These are phyloP conservation scores for Lasaia peninsularis DNA, from an alignment of 1,140 invertebrate genomes.

Conservation along the genomic window DNA sequence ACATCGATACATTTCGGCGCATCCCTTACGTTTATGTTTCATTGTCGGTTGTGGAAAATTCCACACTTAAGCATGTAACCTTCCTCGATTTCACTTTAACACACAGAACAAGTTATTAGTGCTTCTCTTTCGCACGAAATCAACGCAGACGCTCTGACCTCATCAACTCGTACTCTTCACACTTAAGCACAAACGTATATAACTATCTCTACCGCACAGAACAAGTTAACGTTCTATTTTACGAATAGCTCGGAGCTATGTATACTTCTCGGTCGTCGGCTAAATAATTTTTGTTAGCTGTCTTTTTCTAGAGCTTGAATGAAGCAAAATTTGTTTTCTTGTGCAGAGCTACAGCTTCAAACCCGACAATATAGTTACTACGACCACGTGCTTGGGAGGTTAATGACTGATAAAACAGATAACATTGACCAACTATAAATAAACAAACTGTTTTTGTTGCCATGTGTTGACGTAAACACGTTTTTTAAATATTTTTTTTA, in stretches of 20 bases:
- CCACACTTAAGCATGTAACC: conserved; percentile 71
- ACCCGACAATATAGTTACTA: conserved; percentile 71
- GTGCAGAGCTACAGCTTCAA: conserved; percentile 72
- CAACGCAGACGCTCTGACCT: conserved; percentile 70
- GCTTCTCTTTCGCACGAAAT: conserved; percentile 50
- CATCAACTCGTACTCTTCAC: conserved; percentile 46
- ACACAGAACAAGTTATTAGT: conserved; percentile 31
- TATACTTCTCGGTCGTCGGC: conserved; percentile 75
- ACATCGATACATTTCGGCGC: conserved; percentile 23
- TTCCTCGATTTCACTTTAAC: conserved; percentile 46
- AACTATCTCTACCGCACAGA: conserved; percentile 45
- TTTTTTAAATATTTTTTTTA: too few species aligned
- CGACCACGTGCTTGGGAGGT: conserved; percentile 67
- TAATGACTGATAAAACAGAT: conserved; percentile 71
- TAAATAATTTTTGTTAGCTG: conserved; percentile 74
- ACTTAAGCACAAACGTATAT: conserved; percentile 35
- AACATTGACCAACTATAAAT: conserved; percentile 67
- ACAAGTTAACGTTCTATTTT: conserved; percentile 71
- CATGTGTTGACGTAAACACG: background rate
- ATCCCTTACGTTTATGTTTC: conserved; percentile 63
- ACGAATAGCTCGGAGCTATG: conserved; percentile 75
- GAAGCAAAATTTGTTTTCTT: conserved; percentile 70
- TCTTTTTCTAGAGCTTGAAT: conserved; percentile 76
- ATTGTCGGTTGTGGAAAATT: conserved; percentile 75
- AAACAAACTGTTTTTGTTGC: conserved; percentile 45